Percentiles rank a stretch among this genome's conserved stretches.
These are phyloP conservation scores for Halisarca cf. caerulea DNA, from an alignment of 37 sponge, comb jelly and placozoan species.

Conservation along the genomic window DNA sequence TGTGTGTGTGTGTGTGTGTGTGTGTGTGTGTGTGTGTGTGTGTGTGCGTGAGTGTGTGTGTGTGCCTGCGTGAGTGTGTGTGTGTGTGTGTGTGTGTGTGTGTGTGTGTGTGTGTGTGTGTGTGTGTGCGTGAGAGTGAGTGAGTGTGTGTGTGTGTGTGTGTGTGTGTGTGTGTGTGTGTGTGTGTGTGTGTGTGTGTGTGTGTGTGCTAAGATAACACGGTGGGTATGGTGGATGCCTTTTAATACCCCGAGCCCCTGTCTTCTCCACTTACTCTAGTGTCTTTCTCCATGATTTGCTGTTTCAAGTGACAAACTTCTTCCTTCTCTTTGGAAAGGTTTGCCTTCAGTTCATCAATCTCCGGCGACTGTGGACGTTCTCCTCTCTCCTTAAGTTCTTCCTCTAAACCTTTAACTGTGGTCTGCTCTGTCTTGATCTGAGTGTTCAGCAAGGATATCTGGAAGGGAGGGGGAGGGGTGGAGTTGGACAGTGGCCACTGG, in stretches of 20 bases:
- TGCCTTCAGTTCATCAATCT: neutral
- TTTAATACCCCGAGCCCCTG: too few species aligned
- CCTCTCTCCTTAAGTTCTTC: neutral
- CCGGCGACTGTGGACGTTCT: constrained; percentile 17
- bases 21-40: too few species aligned
- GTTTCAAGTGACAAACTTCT: constrained; percentile 10
- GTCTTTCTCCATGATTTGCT: constrained; percentile 18
- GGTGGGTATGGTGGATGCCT: too few species aligned
- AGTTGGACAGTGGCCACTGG: too few species aligned
- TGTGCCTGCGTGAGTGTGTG: too few species aligned
- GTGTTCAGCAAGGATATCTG: neutral
- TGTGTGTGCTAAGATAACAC: too few species aligned
- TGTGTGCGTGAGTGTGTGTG: too few species aligned
- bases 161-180: neutral
- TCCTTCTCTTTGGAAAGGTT: neutral
- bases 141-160: too few species aligned
- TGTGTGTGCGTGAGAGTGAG: too few species aligned
- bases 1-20: too few species aligned
- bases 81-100: too few species aligned
- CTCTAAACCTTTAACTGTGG: neutral
- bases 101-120: too few species aligned
- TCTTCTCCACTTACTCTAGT: constrained; percentile 10
- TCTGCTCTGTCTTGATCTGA: neutral
- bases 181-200: constrained; percentile 42
- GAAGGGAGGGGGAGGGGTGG: neutral